Evolutionary conservation across 2,797 vertebrate genomes (phyloP).

Genomic region (Acrocephalus scirpaceus): DNA sequence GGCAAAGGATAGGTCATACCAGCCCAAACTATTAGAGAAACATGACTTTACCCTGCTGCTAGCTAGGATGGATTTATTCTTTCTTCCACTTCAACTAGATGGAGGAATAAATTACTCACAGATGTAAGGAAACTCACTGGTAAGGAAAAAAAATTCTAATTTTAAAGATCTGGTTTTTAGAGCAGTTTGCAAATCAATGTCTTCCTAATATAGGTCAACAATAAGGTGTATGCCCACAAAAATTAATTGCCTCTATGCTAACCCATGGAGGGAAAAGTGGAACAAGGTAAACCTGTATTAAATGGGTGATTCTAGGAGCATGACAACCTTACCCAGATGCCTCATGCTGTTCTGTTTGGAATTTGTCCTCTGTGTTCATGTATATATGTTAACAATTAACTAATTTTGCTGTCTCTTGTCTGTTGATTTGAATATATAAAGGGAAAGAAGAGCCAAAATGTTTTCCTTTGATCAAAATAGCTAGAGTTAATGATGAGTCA

Average conservation of each 20-base stretch:
- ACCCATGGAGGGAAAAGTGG: not conserved
- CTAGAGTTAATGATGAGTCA: not conserved
- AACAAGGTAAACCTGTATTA: not conserved
- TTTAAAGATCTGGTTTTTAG: not conserved
- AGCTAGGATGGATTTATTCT: not conserved
- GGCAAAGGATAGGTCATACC: not conserved
- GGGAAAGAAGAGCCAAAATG: not conserved
- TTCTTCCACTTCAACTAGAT: not conserved
- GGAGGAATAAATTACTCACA: not conserved
- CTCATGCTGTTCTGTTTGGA: not conserved
- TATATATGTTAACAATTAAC: slow-evolving; percentile 9
- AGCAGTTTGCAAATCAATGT: not conserved
- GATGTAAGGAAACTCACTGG: not conserved
- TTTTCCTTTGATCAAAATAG: not conserved
- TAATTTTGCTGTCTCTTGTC: not conserved
- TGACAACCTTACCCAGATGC: not conserved
- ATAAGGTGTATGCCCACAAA: not conserved
- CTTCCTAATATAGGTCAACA: not conserved
- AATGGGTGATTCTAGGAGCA: not conserved
- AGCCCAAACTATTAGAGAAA: not conserved
- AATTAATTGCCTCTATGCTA: not conserved
- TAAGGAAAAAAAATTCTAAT: not conserved
- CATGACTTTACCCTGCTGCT: not conserved
- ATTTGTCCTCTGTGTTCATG: slow-evolving; percentile 24
- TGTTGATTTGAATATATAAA: not conserved